Evolutionary conservation across 2,888 invertebrate species (phyloP).

Genomic region (Minunthozetes semirufus): DNA sequence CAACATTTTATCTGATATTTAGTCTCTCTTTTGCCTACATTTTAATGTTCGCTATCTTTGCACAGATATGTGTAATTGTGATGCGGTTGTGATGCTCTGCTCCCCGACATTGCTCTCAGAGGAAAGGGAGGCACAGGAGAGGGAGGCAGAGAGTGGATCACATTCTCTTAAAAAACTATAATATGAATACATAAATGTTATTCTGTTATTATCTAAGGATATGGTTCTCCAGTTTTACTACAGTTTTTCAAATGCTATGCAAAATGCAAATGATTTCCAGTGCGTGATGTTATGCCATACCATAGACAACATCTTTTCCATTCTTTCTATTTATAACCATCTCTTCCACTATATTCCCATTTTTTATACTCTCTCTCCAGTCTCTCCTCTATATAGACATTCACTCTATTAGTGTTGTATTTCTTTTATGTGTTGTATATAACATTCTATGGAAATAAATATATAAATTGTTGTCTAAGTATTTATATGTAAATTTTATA

Average conservation of each 20-base stretch:
- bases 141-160: no score
- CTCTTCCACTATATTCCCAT: neutral
- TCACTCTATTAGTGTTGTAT: neutral
- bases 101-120: neutral
- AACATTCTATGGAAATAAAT: neutral
- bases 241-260: neutral
- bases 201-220: no score
- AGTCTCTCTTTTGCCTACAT: neutral
- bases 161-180: no score
- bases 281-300: slow-evolving; percentile 24
- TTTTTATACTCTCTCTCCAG: neutral
- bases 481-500: slow-evolving; percentile 14
- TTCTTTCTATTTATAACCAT: neutral
- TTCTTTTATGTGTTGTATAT: neutral
- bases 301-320: slow-evolving; percentile 14
- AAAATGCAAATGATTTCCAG: slow-evolving; percentile 3
- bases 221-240: no score
- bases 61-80: slow-evolving; percentile 18
- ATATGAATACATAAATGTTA: no score
- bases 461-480: slow-evolving; percentile 4
- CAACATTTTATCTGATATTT: neutral
- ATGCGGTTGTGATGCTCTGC: neutral
- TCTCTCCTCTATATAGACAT: neutral
- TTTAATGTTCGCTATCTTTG: neutral
- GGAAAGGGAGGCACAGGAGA: no score